Evolutionary conservation across 2,113 vertebrate species (phyloP), one percentile per base, ranked within the genome.

Genomic region (Globicephala melas): DNA sequence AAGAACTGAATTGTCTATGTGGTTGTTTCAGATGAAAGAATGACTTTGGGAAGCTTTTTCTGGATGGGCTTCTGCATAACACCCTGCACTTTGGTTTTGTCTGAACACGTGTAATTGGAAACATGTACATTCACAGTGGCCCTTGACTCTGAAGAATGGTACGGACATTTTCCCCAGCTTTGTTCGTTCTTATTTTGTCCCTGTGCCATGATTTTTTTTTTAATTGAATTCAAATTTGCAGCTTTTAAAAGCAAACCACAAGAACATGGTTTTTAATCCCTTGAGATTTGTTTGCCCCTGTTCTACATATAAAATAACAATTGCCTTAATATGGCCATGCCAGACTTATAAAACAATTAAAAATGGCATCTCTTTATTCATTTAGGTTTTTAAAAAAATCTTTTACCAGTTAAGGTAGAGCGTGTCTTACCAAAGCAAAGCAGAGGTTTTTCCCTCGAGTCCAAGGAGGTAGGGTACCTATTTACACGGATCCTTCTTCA

Each of bases 181-280:
- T 94, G 77, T 89, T 93, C 77, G 8, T 89, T 94, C 91, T 73
- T 10, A 5, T 65, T 95, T 89, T 89, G 93, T 89, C 53, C 11
- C 73, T 7, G 25, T 91, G 93, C 93, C 71, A 58, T 93, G 82
- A 23, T 91, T 31, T 77, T 77, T 31, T 77, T 58, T 44, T 62
- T 41, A 63, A 95, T 95, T 70, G 89, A 77, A 93, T 89, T 97
- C 97, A 95, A 95, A 98, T 93, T 97, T 95, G 47, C 96, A 97
- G 93, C 94, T 96, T 95, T 95, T 94, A 70, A 96, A 97, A 65
- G 90, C 50, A 95, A 91, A 92, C 95, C 97, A 93, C 97, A 97
- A 88, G 89, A 91, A 96, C 95, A 91, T 3, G 71, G n/a, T 88
- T 97, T 96, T 94, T 97, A 93, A 96, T 97, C 93, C 82, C 96